Evolutionary conservation across 2,797 vertebrate genomes (phyloP), one percentile per base, ranked within the genome.

Genomic region (Typhlichthys subterraneus): DNA sequence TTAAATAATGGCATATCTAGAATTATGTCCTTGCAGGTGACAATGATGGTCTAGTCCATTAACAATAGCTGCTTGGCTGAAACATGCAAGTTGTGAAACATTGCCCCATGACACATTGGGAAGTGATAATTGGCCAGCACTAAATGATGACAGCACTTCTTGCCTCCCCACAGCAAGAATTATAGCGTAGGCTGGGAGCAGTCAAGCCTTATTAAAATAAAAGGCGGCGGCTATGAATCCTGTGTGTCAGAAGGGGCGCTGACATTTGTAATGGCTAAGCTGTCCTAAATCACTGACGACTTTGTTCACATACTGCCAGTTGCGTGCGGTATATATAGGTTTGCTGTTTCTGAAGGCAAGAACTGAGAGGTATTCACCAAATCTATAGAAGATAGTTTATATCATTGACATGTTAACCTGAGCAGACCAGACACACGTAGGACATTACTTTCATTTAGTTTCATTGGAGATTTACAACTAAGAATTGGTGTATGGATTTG

Each of bases 131-230:
- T 76, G 53, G 53, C 45, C 70, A 29, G 63, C 53, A 53, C 59
- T 67, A 59, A 60, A 76, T 76, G 55, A 82, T 75, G 67, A 63
- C 67, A 56, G 59, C 29, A 10, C 19, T 38, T 47, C 59, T 38
- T 42, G 67, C 49, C 56, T 68, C 67, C 29, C 66, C 50, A 23
- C 17, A 48, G 63, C 38, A 59, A 76, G 67, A 83, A 70, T 75
- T 72, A 75, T 76, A 61, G 68, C 45, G 51, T 46, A 55, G 70
- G 53, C 65, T 61, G 51, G 58, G 51, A 70, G 67, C 73, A 78
- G 72, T 80, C 61, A 53, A 70, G 65, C 53, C 45, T 67, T 80
- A 78, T 82, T 79, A 76, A 81, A 88, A 73, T 67, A 80, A 81
- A 63, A 72, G 64, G 65, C 51, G 75, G 73, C 51, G 79, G 66